Base-by-base conservation (phyloP, 2,113 vertebrate species). In the Nannobrachium achirus region DNA sequence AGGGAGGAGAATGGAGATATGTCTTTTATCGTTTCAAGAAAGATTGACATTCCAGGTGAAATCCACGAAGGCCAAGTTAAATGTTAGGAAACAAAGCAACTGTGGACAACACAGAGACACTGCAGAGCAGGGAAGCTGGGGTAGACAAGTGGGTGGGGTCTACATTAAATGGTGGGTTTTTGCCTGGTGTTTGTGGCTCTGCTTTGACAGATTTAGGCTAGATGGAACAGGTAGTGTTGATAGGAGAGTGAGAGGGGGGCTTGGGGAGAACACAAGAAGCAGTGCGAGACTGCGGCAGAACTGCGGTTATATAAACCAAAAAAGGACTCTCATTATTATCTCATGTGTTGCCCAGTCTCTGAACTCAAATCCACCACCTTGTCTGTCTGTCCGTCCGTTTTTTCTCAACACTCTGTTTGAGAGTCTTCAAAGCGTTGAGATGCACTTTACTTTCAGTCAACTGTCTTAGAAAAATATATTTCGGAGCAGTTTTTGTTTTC, bases 191-290 rank as follows among this genome's bases (percentile, higher is more conserved):
- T 83, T 71, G 78, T 58, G 76, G 81, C 56, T 81, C 76, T 52
- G 68, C 66, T 79, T 56, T 86, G 85, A 90, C 88, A 90, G 76
- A 91, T 91, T 89, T 81, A 84, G 81, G 86, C 64, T 70, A 74
- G 68, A 73, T 61, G 65, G 56, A 64, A 80, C 63, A 69, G 73
- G 75, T 51, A 65, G 72, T 81, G 80, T 61, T 80, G 73, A 83
- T 81, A 88, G 61, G 76, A 83, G 76, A 81, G n/a, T 59, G 76
- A 82, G 76, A 81, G 14, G 19, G 15, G 61, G 64, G 56, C 50
- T 72, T 8, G 48, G 66, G 56, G 75, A 86, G 11, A 19, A 1
- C 19, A 10, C 69, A 62, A 44, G 60, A 61, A 74, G 59, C 63
- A 65, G 82, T 80, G 75, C 75, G 71, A 82, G 58, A 66, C 71